Evolutionary conservation across 2,797 vertebrate species (phyloP), one percentile per base, ranked within the genome.

Genomic region (Luscinia megarhynchos): DNA sequence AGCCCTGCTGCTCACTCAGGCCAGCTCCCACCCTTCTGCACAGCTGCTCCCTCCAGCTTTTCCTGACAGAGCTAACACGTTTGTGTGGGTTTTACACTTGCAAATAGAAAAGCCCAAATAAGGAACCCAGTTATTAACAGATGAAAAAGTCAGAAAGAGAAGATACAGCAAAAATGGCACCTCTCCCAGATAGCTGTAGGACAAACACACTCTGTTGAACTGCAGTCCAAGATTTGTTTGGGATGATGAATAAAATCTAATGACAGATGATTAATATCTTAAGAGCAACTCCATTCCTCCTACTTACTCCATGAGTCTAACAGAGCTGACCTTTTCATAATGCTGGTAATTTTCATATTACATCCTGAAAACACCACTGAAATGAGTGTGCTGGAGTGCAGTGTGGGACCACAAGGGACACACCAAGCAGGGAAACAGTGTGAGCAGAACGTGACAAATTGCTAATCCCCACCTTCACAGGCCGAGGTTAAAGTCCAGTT

Each of bases 321-420:
- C 79, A 89, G 86, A 81, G 66, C 57, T 95, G 92, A 93, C 81
- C 94, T 96, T 97, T 95, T 63, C 66, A 21, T 88, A 87, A 94
- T 67, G 82, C 70, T 90, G 68, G 62, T 84, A 83, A 95, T 94
- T 95, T 96, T 58, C 80, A 48, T 46, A 89, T 76, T 93, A 85
- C 81, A 70, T 83, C 93, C 84, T 41, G 55, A 76, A 94, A 95
- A 90, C 74, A 58, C 29, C 27, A 4, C 87, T 73, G 23, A 84
- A 86, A 53, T 4, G 55, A 93, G 74, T 13, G 32, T 20, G 57
- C 40, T 68, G 67, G 53, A 45, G 27, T 36, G 27, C 80, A 68
- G 8, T 12, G 29, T 1, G 5, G 66, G 55, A 79, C 87, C 63
- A 75, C 34, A 30, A 75, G 64, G 54, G 86, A 78, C 19, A 55